Evolutionary conservation across 2,113 vertebrate species (phyloP), one percentile per base, ranked within the genome.

Genomic region (Hippocampus comes): DNA sequence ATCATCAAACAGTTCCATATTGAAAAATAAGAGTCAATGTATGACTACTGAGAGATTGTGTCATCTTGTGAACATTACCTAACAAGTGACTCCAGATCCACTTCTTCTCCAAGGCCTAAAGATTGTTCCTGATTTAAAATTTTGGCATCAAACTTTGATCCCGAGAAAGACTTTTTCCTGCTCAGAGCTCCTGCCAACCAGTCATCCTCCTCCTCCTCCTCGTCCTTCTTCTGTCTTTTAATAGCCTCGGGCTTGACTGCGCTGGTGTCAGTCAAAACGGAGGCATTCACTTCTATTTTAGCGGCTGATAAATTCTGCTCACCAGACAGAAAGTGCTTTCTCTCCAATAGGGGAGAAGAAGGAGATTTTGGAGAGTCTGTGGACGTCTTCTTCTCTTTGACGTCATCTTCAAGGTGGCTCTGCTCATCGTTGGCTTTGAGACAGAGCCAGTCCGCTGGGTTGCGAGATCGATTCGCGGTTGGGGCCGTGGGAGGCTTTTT

Each of bases 381-480:
- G 17, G 81, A 75, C 60, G 23, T n/a, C 42, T 71, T 79, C n/a
- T 21, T 41, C n/a, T 86, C 73, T 61, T 82, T 73, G 20, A 63
- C 3, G 0, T 67, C 79, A 5, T 68, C 76, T 20, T 73, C 70
- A n/a, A 55, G 38, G 49, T 78, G 48, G 9, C 23, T 10, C 0
- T n/a, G 42, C 12, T 85, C 81, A 0, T 86, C 87, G 0, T 93
- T 90, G 2, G 91, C 85, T 55, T 93, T 96, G 51, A 96, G 91
- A 30, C 94, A 94, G 15, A 96, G 74, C 95, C 95, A 96, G 82
- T 95, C 91, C 0, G 92, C 91, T 0, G 92, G 89, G 38, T 77
- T 71, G 53, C 83, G 91, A 21, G 75, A 82, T 20, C 84, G 73
- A 0, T 43, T 69, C 7, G 79, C 0, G 1, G 85, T 65, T 51